Evolutionary conservation across 2,888 invertebrate genomes (phyloP), one percentile per base, ranked within the genome.

Genomic region (Tetranychus truncatus): DNA sequence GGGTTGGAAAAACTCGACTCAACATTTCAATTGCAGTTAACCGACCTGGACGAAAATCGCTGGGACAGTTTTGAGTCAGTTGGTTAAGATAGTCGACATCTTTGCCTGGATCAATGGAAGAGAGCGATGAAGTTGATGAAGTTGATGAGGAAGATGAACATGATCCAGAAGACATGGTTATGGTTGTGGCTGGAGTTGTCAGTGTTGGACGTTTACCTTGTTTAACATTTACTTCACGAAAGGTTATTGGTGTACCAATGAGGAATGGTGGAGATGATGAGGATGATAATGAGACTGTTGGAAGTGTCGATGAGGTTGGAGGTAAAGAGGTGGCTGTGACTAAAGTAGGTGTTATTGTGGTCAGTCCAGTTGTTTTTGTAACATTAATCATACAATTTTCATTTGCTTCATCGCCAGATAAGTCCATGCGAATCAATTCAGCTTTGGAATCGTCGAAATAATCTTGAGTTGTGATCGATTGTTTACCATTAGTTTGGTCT

Each of bases 1-100:
- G 90, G 67, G 82, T 80, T 0, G 95, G 95, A 82, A 95, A 96
- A 65, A 96, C 84, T 79, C 91, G 88, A 15, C 89, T 87, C 69
- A 96, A 84, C 85, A 95, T 91, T 80, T 95, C 93, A 72, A 86
- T 45, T 0, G 78, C 75, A n/a, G 74, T 75, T 0, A 78, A 74
- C 11, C 55, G 55, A 55, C 79, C 66, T 1, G 78, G 78, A 18
- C 79, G 44, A 73, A 78, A 78, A 74, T 78, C 78, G 6, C 76
- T 77, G 66, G 79, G 78, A n/a, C 65, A 71, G n/a, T 72, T 55
- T 55, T 55, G 55, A 15, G 55, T 15, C 55, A 55, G 55, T 55
- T 55, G 55, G 3, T 55, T 55, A 15, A 55, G 55, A 55, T 55
- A 55, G 15, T 55, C 55, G 15, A 55, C 55, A 55, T 55, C 55